phyloP scores from a whole-genome alignment of 1,140 invertebrate species.

The Formica selysi region DNA sequence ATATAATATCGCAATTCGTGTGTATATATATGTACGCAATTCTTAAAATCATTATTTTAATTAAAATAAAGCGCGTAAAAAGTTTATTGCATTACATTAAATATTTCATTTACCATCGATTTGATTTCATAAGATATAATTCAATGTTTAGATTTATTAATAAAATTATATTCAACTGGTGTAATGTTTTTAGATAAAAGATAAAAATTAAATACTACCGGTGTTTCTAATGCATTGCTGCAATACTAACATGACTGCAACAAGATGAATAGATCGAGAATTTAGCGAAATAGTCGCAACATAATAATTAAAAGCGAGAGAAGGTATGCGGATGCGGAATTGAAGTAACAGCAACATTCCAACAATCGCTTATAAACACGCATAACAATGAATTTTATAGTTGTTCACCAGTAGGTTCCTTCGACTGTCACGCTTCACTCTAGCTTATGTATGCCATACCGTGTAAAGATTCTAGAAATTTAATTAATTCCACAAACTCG shows the following conservation, averaged over 20 bases:
- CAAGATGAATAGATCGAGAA: slow-evolving; percentile 36
- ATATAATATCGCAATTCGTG: not conserved
- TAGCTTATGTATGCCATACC: slow-evolving; percentile 2
- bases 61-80: not conserved
- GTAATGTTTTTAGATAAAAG: not conserved
- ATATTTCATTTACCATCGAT: not conserved
- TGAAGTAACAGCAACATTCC: slow-evolving; percentile 51
- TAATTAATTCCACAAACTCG: slow-evolving; percentile 52
- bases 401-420: slow-evolving; percentile 31
- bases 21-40: too few relatives aligned
- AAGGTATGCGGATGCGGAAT: slow-evolving; percentile 32
- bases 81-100: not conserved
- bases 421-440: not conserved
- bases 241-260: not conserved
- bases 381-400: slow-evolving; percentile 47
- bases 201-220: not conserved
- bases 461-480: slow-evolving; percentile 52
- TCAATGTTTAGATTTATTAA: slow-evolving; percentile 14
- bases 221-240: not conserved
- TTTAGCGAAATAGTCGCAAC: slow-evolving; percentile 40
- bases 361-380: slow-evolving; percentile 55
- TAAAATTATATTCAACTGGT: not conserved
- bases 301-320: slow-evolving; percentile 28
- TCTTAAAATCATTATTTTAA: slow-evolving; percentile 20
- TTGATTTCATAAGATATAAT: not conserved